These are phyloP conservation scores for Drosophila tani DNA, from an alignment of 1,140 invertebrate genomes.

Conservation along the genomic window DNA sequence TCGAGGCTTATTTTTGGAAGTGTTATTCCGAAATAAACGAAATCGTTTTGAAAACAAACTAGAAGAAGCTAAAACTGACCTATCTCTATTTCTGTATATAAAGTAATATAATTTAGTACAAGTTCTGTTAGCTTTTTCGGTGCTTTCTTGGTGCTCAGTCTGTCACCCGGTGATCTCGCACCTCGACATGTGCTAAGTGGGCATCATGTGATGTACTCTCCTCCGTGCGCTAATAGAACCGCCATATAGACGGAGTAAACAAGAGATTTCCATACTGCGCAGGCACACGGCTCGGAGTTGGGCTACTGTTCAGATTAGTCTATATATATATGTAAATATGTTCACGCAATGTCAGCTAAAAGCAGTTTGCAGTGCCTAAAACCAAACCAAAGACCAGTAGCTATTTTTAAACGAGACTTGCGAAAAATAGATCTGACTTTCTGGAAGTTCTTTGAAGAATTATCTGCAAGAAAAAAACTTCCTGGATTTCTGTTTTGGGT, in stretches of 20 bases:
- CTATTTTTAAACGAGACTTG: slow-evolving; percentile 23
- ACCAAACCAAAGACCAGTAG: slow-evolving; percentile 10
- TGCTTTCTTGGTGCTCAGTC: not conserved
- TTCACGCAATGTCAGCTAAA: slow-evolving; percentile 8
- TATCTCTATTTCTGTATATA: not conserved
- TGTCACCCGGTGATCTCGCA: slow-evolving; percentile 42
- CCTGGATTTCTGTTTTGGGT: not conserved
- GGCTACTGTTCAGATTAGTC: slow-evolving; percentile 35
- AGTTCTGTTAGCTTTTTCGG: not conserved
- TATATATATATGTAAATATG: slow-evolving; percentile 3
- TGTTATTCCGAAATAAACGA: not conserved
- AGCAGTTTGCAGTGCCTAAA: slow-evolving; percentile 45
- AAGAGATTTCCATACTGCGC: slow-evolving; percentile 36
- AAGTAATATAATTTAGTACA: not conserved
- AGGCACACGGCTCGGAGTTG: slow-evolving; percentile 16
- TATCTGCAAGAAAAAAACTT: slow-evolving; percentile 10
- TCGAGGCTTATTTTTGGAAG: slow-evolving; percentile 3
- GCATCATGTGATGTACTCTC: slow-evolving; percentile 60
- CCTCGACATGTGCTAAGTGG: slow-evolving; percentile 66
- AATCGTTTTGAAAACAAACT: slow-evolving; percentile 2
- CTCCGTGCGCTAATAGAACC: slow-evolving; percentile 38
- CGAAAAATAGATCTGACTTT: slow-evolving; percentile 15
- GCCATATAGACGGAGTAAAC: slow-evolving; percentile 48
- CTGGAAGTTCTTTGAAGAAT: not conserved
- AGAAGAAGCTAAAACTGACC: slow-evolving; percentile 11